Base-by-base conservation (phyloP, 2,113 vertebrate genomes). In the Tetraodon nigroviridis region DNA sequence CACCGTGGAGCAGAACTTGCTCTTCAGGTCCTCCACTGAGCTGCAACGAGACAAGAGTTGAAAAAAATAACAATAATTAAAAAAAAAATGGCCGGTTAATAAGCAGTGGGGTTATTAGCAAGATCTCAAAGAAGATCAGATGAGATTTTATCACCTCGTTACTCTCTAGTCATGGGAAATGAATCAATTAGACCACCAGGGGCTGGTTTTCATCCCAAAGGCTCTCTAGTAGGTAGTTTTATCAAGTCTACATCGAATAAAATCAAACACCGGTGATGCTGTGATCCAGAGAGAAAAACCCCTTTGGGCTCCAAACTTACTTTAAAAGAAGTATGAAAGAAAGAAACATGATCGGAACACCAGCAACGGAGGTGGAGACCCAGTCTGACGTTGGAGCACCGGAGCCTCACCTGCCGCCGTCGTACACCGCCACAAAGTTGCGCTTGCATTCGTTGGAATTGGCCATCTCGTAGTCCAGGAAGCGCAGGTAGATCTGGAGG, bases 401-500 rank as follows among this genome's bases (percentile, higher is more conserved):
- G 60, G 22, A 42, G 29, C 48, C 80, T 3, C 57, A 88, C 86
- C 86, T 96, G 87, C 97, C 94, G 27, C 97, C 97, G 0, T 99
- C 97, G n/a, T 99, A 99, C 58, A 99, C 95, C 0, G 96, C 97
- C 77, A 99, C 95, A 56, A 98, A 99, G 80, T 99, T 99, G 69
- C 95, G 88, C 81, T 99, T 99, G 84, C 97, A 99, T 71, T 99
- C 97, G 0, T 99, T 99, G 51, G 96, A 99, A 76, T 99, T 98
- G 85, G 97, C 93, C 96, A 99, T 97, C 88, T 99, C 95, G 2
- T 98, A 99, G 89, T 99, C 96, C 82, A 99, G 89, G 85, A 99
- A 99, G 19, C 97, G 84, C 59, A 99, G 89, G 86, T 98, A 99
- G 84, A 99, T 98, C 97, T 99, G 78, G 17, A 5, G 46, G 12